Conservation (phyloP, 2,888 invertebrate species). For the Pandemis cinnamomeana region DNA sequence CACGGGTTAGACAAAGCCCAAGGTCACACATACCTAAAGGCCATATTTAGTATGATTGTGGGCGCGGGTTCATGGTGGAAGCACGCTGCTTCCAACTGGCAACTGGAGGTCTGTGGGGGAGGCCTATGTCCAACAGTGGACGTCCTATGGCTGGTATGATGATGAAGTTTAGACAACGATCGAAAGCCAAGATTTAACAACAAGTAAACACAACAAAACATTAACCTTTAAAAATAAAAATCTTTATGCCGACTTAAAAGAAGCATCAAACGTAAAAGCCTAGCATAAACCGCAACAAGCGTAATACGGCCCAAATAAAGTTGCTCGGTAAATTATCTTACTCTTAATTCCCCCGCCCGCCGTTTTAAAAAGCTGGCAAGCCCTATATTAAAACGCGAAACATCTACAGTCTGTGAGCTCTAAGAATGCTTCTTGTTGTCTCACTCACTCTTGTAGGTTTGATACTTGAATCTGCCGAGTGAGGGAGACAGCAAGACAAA, state of each 20-base stretch:
- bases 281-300: conserved; percentile 24
- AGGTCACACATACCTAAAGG: no score
- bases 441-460: no score
- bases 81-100: no score
- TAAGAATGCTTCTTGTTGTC: no score
- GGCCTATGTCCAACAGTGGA: no score
- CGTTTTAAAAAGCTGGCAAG: conserved; percentile 58
- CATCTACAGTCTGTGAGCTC: not conserved
- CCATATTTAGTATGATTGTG: no score
- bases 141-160: no score
- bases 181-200: not conserved
- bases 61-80: no score
- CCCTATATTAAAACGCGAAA: conserved; percentile 54
- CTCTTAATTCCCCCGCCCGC: conserved; percentile 62
- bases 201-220: conserved; percentile 7
- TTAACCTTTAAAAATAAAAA: conserved; percentile 23
- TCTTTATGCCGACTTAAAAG: conserved; percentile 18
- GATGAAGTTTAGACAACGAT: not conserved
- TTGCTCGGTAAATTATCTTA: conserved; percentile 67
- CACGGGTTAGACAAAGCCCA: no score
- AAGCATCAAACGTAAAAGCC: conserved; percentile 27
- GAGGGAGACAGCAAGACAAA: no score
- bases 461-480: no score
- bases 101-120: no score
- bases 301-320: conserved; percentile 61